Conservation (phyloP, 1,140 invertebrate species). For the Caerostris extrusa region DNA sequence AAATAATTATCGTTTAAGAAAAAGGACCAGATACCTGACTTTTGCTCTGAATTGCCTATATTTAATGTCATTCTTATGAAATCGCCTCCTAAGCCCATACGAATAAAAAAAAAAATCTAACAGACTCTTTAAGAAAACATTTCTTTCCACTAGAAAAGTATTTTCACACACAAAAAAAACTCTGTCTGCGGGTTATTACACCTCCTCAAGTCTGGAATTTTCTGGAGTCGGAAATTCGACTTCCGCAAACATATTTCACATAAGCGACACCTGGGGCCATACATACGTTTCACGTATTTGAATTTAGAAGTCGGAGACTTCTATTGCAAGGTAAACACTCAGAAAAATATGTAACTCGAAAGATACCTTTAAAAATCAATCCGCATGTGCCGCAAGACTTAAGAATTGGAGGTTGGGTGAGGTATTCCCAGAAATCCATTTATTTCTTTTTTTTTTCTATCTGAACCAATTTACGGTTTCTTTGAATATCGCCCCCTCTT, state of each 20-base stretch:
- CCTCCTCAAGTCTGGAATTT: background rate
- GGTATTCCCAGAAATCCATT: background rate
- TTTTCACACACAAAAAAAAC: background rate
- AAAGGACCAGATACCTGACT: too few relatives aligned
- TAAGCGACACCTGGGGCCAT: background rate
- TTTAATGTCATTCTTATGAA: too few relatives aligned
- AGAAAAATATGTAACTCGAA: constrained; percentile 3
- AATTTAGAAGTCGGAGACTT: background rate
- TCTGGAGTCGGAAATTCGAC: background rate
- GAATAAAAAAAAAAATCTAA: too few relatives aligned
- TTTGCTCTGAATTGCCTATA: too few relatives aligned
- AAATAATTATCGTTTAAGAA: too few relatives aligned
- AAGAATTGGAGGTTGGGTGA: background rate
- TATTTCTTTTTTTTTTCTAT: background rate
- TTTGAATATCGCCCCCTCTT: background rate
- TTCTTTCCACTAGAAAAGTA: background rate
- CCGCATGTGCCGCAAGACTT: background rate
- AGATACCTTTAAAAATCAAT: constrained; percentile 11
- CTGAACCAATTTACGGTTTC: background rate
- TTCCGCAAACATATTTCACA: constrained; percentile 2
- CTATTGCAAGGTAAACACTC: constrained; percentile 4
- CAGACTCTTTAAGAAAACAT: background rate
- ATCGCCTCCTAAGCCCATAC: too few relatives aligned
- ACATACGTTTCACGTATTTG: background rate
- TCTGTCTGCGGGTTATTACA: background rate